Percentiles rank a stretch among this genome's conserved stretches.
Conservation (phyloP, 2,797 vertebrate genomes). For the Halcyon chelicuti region DNA sequence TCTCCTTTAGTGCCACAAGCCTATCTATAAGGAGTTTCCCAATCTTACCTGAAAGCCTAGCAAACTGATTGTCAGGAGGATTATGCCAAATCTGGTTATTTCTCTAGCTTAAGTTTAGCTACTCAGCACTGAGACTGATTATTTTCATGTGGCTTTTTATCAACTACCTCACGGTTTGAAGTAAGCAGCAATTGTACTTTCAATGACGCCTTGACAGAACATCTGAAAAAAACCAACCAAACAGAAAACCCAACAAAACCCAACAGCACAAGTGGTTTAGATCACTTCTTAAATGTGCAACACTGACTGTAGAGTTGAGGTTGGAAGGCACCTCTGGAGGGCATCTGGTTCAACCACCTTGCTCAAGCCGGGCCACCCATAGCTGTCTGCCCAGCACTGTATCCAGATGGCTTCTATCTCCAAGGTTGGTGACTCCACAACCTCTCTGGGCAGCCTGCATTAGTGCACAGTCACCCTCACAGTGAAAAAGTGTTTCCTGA, state of each 20-base stretch:
- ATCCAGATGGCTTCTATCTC: not conserved
- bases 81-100: not conserved
- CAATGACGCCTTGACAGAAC: not conserved
- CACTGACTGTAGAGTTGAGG: not conserved
- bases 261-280: not conserved
- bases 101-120: not conserved
- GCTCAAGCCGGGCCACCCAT: no score
- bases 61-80: not conserved
- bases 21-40: not conserved
- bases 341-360: not conserved
- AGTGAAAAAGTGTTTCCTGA: not conserved
- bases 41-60: not conserved
- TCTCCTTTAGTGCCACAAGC: not conserved
- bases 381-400: rapidly evolving
- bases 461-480: not conserved
- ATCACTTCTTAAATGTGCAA: not conserved
- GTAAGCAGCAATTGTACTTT: not conserved
- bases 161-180: not conserved
- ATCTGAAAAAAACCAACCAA: not conserved
- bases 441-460: not conserved
- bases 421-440: not conserved
- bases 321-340: not conserved
- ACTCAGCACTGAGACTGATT: not conserved
- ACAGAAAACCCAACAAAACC: not conserved
- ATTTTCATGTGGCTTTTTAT: not conserved